phyloP scores from a whole-genome alignment of 2,888 invertebrate species.

The Xestia sexstrigata region DNA sequence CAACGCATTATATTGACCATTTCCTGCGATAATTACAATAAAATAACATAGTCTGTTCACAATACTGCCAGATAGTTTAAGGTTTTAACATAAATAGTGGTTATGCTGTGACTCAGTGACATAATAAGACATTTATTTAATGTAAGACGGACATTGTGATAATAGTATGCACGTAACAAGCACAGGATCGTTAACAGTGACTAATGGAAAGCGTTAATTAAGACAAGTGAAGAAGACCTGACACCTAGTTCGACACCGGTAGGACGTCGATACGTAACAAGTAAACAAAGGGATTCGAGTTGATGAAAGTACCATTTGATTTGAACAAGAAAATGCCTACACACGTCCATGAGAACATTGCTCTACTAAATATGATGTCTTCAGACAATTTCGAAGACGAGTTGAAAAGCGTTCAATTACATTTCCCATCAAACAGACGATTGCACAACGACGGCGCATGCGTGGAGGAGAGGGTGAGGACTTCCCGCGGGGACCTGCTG shows the following conservation, averaged over 20 bases:
- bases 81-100: slow-evolving; percentile 71
- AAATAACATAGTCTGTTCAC: slow-evolving; percentile 75
- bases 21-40: slow-evolving; percentile 81
- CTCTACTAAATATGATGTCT: slow-evolving; percentile 92
- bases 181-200: slow-evolving; percentile 74
- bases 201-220: slow-evolving; percentile 78
- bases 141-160: slow-evolving; percentile 72
- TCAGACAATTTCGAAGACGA: slow-evolving; percentile 97
- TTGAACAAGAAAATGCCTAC: slow-evolving; percentile 82
- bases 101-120: slow-evolving; percentile 79
- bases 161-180: slow-evolving; percentile 77
- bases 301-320: slow-evolving; percentile 70
- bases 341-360: slow-evolving; percentile 86
- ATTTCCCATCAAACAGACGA: slow-evolving; percentile 94
- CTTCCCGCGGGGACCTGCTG: slow-evolving; percentile 97
- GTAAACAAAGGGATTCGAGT: slow-evolving; percentile 56
- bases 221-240: slow-evolving; percentile 70
- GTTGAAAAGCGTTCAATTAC: slow-evolving; percentile 97
- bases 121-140: slow-evolving; percentile 69
- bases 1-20: slow-evolving; percentile 86
- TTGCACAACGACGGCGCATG: slow-evolving; percentile 89
- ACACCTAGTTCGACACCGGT: slow-evolving; percentile 52
- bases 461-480: slow-evolving; percentile 95
- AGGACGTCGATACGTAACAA: slow-evolving; percentile 59
- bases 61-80: slow-evolving; percentile 74